Evolutionary conservation across 2,113 vertebrate species (phyloP), one percentile per base, ranked within the genome.

Genomic region (Castor canadensis): DNA sequence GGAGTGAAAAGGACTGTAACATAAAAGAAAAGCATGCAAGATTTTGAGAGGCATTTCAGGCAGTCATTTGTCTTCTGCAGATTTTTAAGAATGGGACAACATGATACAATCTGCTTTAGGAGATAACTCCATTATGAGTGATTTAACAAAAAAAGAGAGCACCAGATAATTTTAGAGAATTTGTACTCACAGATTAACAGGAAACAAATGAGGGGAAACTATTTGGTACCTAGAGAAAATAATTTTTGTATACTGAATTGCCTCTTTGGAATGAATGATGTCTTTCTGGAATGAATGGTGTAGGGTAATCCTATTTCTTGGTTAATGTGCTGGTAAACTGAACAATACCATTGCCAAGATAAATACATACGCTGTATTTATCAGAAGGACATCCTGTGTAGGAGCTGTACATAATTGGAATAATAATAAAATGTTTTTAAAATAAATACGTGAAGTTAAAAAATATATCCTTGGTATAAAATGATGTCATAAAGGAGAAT

Each of bases 21-120:
- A 35, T 9, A 35, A 28, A 83, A 0, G 0, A 6, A 83, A 2
- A 49, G 3, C 5, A 9, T 11, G 9, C 1, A 19, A 3, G 35
- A 32, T 26, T 69, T 24, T 38, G n/a, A 45, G 45, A 11, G 8
- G 2, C 28, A 87, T 79, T 71, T 66, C 11, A 60, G 2, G 20
- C 22, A n/a, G 20, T 38, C 26, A 6, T 47, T 56, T 52, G 3
- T 45, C 56, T 58, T 85, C 8, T 43, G 13, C 38, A 24, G 24
- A 64, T 67, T 40, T 90, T 43, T 81, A 9, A 90, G 10, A 17
- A 38, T 10, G 5, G 38, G 6, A 47, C 69, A 7, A 1, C 6
- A 26, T 49, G n/a, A 56, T 66, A 30, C 6, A 69, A 6, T 83
- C 28, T 47, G 15, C 47, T 80, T 93, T 66, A 38, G 56, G 43